Percentiles rank a stretch among this genome's conserved stretches.
phyloP scores from a whole-genome alignment of 2,888 invertebrate genomes.

The Xanthorhoe spadicearia region DNA sequence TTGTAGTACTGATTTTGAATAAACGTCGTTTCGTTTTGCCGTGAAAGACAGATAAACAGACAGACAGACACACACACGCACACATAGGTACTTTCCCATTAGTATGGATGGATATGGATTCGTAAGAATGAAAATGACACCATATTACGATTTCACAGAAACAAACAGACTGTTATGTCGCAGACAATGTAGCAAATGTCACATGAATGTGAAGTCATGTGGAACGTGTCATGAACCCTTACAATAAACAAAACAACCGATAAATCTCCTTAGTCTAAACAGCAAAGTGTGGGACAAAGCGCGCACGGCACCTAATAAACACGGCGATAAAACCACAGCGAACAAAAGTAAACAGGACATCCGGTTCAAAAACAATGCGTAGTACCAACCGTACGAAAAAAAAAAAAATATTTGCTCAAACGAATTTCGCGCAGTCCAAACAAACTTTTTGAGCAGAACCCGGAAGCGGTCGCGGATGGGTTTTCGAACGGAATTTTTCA shows the following conservation, averaged over 20 bases:
- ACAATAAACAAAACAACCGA: conserved; percentile 48
- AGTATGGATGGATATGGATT: too few relatives aligned
- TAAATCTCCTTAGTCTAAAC: conserved; percentile 55
- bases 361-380: conserved; percentile 71
- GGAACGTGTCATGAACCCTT: not conserved
- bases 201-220: not conserved
- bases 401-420: conserved; percentile 67
- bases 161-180: too few relatives aligned
- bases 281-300: conserved; percentile 48
- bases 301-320: conserved; percentile 54
- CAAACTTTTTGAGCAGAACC: conserved; percentile 63
- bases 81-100: too few relatives aligned
- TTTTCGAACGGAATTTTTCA: conserved; percentile 52
- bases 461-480: conserved; percentile 53
- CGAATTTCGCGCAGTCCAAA: conserved; percentile 65
- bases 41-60: too few relatives aligned
- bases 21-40: too few relatives aligned
- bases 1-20: too few relatives aligned
- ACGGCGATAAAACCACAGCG: conserved; percentile 51
- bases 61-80: too few relatives aligned
- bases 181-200: not conserved
- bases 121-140: too few relatives aligned
- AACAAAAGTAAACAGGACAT: conserved; percentile 69
- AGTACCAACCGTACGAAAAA: conserved; percentile 58
- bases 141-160: too few relatives aligned